Evolutionary conservation across 2,113 vertebrate genomes (phyloP).

Genomic region (Stegostoma tigrinum): DNA sequence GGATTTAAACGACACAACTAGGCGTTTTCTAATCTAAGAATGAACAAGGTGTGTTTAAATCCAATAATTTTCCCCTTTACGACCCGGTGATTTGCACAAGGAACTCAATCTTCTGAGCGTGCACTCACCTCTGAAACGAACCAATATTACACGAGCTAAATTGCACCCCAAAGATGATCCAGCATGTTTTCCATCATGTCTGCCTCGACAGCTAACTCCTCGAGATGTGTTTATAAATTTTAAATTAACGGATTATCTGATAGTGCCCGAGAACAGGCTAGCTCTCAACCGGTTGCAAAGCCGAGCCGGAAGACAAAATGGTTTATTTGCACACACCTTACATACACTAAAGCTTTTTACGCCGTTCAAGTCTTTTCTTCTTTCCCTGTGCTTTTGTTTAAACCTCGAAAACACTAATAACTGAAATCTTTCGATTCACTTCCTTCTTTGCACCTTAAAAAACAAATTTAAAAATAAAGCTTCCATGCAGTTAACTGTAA

Average conservation of each 20-base stretch:
- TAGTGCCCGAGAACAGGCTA: conserved; percentile 40
- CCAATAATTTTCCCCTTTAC: background rate
- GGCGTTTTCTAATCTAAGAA: conserved; percentile 40
- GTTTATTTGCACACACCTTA: background rate
- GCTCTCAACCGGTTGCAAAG: conserved; percentile 40
- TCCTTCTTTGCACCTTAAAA: background rate
- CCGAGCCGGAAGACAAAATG: conserved; percentile 32
- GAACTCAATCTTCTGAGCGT: conserved; percentile 44
- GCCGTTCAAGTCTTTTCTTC: no score
- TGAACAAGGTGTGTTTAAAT: conserved; percentile 46
- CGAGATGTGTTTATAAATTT: background rate
- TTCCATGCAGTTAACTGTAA: background rate
- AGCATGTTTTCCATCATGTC: conserved; percentile 13
- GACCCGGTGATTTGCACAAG: background rate
- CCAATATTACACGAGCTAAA: background rate
- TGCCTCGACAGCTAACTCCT: background rate
- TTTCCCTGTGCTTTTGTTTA: background rate
- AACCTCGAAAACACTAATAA: background rate
- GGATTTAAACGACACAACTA: background rate
- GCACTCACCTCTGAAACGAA: conserved; percentile 36
- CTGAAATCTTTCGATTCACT: background rate
- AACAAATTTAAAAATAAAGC: background rate
- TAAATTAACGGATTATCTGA: conserved; percentile 10
- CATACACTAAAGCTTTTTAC: background rate
- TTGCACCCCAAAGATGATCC: background rate